These are phyloP conservation scores for Scaptomyza caliginosa DNA, from an alignment of 2,888 invertebrate genomes.

Conservation along the genomic window DNA sequence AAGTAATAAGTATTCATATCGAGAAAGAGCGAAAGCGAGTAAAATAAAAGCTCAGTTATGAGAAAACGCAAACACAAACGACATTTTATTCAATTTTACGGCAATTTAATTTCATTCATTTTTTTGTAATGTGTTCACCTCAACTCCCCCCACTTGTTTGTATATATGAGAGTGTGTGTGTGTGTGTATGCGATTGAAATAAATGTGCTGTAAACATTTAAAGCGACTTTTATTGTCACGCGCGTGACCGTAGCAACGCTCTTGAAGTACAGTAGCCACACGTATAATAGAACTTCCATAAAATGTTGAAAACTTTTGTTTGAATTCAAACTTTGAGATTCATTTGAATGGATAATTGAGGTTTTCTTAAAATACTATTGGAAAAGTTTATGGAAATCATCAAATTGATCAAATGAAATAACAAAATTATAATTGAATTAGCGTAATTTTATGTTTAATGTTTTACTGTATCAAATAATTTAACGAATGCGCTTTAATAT, in stretches of 20 bases:
- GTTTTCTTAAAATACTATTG: neutral
- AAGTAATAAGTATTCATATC: slow-evolving; percentile 24
- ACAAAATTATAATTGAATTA: too few relatives aligned
- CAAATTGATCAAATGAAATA: too few relatives aligned
- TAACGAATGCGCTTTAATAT: slow-evolving; percentile 8
- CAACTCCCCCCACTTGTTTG: slow-evolving; percentile 10
- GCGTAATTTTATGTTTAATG: too few relatives aligned
- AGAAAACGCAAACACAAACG: neutral
- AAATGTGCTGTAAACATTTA: slow-evolving; percentile 14
- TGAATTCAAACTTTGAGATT: neutral
- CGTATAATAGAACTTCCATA: neutral
- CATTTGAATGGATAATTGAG: neutral
- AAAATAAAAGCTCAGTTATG: slow-evolving; percentile 52
- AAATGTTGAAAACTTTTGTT: neutral
- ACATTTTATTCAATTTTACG: slow-evolving; percentile 73
- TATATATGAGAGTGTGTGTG: neutral
- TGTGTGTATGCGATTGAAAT: neutral
- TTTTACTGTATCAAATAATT: neutral
- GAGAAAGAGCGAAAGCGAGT: neutral
- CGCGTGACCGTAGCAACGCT: neutral
- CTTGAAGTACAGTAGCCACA: neutral
- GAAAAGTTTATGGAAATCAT: neutral
- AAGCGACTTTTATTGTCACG: slow-evolving; percentile 50
- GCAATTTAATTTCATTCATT: slow-evolving; percentile 75
- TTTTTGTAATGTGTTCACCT: slow-evolving; percentile 29